phyloP scores from a whole-genome alignment of 1,140 invertebrate species.

The Oncopeltus fasciatus region DNA sequence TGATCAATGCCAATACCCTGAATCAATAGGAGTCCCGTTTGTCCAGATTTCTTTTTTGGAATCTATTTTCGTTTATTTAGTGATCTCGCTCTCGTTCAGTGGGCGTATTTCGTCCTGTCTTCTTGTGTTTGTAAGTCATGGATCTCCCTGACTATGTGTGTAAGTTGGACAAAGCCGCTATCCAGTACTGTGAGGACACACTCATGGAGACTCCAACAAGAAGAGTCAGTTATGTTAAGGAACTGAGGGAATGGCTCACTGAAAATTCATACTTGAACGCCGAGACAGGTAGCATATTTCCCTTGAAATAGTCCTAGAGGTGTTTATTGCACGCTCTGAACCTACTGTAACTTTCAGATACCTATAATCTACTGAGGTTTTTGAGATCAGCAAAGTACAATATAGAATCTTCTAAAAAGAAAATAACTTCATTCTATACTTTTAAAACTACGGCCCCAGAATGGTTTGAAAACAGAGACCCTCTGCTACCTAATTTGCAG shows the following conservation, averaged over 20 bases:
- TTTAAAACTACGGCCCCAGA: constrained; percentile 37
- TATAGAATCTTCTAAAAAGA: constrained; percentile 37
- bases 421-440: constrained; percentile 40
- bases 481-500: constrained; percentile 37
- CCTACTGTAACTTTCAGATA: constrained; percentile 11
- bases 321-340: not conserved
- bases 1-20: too few species aligned
- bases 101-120: too few species aligned
- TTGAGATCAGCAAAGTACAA: constrained; percentile 45
- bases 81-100: too few species aligned
- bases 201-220: not conserved
- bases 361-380: constrained; percentile 31
- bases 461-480: constrained; percentile 46
- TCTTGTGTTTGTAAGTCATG: too few species aligned
- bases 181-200: not conserved
- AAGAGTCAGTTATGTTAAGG: not conserved
- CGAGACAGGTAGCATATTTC: not conserved
- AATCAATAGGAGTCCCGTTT: too few species aligned
- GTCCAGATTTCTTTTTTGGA: too few species aligned
- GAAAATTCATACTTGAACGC: not conserved
- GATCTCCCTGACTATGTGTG: not conserved
- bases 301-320: too few species aligned
- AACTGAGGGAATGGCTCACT: not conserved
- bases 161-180: not conserved
- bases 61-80: too few species aligned